A percentile compares a stretch with the other conserved stretches of the same genome.
These are phyloP conservation scores for Lutjanus erythropterus DNA, from an alignment of 2,113 vertebrate species.

Conservation along the genomic window DNA sequence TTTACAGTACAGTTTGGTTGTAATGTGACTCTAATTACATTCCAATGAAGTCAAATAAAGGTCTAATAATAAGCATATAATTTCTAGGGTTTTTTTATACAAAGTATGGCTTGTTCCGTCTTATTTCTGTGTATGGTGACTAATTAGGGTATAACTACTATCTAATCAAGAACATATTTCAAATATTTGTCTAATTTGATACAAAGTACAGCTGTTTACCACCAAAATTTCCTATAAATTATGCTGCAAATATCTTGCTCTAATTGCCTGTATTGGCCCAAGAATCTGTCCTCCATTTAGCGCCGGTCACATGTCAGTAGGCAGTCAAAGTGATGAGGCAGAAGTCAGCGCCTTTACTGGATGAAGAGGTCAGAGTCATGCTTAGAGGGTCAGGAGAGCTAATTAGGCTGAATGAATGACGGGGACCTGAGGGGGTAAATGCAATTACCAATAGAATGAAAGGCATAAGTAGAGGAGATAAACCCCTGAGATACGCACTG, in stretches of 20 bases:
- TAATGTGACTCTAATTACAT: too few species aligned
- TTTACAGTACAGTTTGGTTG: too few species aligned
- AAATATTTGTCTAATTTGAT: too few species aligned
- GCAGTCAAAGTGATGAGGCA: slow-evolving; percentile 66
- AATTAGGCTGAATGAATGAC: slow-evolving; percentile 77
- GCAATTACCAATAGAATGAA: slow-evolving; percentile 72
- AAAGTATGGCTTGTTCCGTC: too few species aligned
- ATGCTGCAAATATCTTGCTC: not conserved
- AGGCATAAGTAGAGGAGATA: slow-evolving; percentile 53
- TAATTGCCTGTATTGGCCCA: not conserved
- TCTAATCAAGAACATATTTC: too few species aligned
- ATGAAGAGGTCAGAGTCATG: slow-evolving; percentile 69
- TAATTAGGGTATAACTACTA: too few species aligned
- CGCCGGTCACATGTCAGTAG: slow-evolving; percentile 26
- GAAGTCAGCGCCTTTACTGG: slow-evolving; percentile 51
- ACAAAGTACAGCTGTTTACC: too few species aligned
- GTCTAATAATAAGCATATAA: too few species aligned
- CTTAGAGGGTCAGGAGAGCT: slow-evolving; percentile 73
- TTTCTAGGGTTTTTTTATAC: too few species aligned
- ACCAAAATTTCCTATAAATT: not conserved
- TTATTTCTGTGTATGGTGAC: too few species aligned
- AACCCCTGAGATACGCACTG: slow-evolving; percentile 46
- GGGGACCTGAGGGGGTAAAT: slow-evolving; percentile 54
- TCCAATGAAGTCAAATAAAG: too few species aligned
- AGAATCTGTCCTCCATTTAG: not conserved